These are phyloP conservation scores for Clupea harengus DNA, from an alignment of 2,113 vertebrate species.

Conservation along the genomic window DNA sequence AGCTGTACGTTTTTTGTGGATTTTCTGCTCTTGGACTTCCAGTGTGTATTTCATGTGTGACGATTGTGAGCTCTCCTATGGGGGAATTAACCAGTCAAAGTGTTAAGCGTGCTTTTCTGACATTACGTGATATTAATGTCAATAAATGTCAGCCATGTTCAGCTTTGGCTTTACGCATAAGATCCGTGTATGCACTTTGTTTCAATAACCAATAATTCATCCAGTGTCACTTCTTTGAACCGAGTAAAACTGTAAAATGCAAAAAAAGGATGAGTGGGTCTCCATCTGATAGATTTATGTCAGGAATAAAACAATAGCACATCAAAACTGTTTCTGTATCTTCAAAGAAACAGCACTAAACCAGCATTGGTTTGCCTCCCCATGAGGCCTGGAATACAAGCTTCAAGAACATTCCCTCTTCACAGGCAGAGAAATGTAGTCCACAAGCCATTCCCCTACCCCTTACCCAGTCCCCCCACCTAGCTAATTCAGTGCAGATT, in stretches of 20 bases:
- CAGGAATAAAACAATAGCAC: not conserved
- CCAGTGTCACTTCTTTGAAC: not conserved
- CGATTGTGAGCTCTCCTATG: not conserved
- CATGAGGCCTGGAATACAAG: constrained; percentile 38
- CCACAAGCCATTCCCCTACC: constrained; percentile 47
- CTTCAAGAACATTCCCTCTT: constrained; percentile 45
- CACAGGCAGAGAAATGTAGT: constrained; percentile 57
- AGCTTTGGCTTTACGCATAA: not conserved
- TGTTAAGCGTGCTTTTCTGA: not conserved
- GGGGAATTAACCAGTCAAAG: not conserved
- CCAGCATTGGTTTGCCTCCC: not conserved
- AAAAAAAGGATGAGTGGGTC: not conserved
- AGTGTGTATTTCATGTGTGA: not conserved
- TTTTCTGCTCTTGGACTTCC: not conserved
- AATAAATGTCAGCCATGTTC: not conserved
- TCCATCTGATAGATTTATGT: not conserved
- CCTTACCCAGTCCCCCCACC: constrained; percentile 52
- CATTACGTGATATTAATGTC: not conserved
- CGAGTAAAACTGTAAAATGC: not conserved
- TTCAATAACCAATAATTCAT: not conserved
- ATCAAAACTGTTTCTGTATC: not conserved
- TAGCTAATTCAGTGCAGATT: constrained; percentile 61
- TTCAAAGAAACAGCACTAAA: not conserved
- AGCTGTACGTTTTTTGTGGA: not conserved
- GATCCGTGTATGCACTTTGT: not conserved